Conservation (phyloP, 2,888 invertebrate genomes). For the Eristalinus aeneus region DNA sequence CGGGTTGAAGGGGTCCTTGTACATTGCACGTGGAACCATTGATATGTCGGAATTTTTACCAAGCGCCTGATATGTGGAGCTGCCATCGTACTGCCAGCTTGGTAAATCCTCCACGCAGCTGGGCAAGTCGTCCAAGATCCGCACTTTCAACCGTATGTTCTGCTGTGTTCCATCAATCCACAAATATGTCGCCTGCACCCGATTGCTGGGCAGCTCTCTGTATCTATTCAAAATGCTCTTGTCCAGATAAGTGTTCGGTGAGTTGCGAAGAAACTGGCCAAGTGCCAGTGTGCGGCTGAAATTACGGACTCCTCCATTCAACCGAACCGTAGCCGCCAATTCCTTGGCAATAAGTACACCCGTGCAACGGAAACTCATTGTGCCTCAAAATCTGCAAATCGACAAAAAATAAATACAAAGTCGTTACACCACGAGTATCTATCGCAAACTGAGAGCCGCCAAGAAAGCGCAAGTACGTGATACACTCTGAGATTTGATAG, state of each 20-base stretch:
- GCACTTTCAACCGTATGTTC: constrained; percentile 86
- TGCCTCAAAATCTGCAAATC: constrained; percentile 20
- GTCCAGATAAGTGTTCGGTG: constrained; percentile 91
- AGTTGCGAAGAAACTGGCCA: constrained; percentile 79
- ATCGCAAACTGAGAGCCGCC: background rate
- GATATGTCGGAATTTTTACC: constrained; percentile 87
- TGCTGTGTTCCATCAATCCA: constrained; percentile 91
- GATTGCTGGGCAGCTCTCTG: constrained; percentile 85
- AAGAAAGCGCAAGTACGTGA: background rate
- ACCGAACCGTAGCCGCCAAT: constrained; percentile 24
- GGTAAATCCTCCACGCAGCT: constrained; percentile 84
- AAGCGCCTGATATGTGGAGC: constrained; percentile 85
- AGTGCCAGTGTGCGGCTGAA: constrained; percentile 20
- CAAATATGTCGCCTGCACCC: constrained; percentile 85
- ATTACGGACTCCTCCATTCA: constrained; percentile 19
- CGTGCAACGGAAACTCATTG: constrained; percentile 26
- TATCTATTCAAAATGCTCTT: constrained; percentile 88
- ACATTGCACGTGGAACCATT: constrained; percentile 88
- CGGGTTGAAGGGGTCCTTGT: constrained; percentile 88
- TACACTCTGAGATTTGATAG: background rate
- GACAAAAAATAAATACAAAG: background rate
- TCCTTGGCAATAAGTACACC: constrained; percentile 36
- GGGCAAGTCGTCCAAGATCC: constrained; percentile 86
- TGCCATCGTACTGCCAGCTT: constrained; percentile 89
- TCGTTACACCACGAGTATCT: background rate